phyloP scores from a whole-genome alignment of 2,888 invertebrate species.

The Dusona sp. region DNA sequence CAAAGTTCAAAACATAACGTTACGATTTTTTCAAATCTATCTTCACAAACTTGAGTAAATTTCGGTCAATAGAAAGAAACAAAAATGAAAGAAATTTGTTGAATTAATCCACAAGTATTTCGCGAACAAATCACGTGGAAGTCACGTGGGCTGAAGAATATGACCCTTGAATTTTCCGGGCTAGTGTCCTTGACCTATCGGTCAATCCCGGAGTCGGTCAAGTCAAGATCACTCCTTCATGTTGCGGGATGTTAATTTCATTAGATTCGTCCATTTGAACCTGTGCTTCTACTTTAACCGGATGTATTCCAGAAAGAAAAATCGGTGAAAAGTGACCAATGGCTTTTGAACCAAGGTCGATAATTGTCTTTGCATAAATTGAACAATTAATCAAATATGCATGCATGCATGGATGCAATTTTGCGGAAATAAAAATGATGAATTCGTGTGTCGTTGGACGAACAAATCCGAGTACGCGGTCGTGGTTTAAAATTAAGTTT shows the following conservation, averaged over 20 bases:
- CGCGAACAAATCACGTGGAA: neutral
- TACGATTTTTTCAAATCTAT: neutral
- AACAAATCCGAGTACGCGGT: constrained; percentile 55
- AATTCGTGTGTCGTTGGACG: constrained; percentile 6
- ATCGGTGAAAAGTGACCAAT: neutral
- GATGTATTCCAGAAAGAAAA: neutral
- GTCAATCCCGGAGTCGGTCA: constrained; percentile 9
- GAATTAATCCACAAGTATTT: neutral
- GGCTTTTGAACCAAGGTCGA: neutral
- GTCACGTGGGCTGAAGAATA: neutral
- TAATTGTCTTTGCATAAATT: neutral
- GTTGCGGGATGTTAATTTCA: neutral
- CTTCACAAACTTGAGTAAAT: neutral
- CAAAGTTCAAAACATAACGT: no score
- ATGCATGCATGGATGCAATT: neutral
- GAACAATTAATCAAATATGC: neutral
- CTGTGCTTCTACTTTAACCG: neutral
- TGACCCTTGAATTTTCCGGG: neutral
- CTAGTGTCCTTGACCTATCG: constrained; percentile 40
- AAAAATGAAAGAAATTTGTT: neutral
- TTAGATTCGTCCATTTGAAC: neutral
- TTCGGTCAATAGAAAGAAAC: neutral
- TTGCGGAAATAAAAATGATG: constrained; percentile 36
- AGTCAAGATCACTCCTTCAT: constrained; percentile 31
- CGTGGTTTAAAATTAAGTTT: constrained; percentile 80